Conservation (phyloP, 2,888 invertebrate species). For the Cylindroiulus punctatus region DNA sequence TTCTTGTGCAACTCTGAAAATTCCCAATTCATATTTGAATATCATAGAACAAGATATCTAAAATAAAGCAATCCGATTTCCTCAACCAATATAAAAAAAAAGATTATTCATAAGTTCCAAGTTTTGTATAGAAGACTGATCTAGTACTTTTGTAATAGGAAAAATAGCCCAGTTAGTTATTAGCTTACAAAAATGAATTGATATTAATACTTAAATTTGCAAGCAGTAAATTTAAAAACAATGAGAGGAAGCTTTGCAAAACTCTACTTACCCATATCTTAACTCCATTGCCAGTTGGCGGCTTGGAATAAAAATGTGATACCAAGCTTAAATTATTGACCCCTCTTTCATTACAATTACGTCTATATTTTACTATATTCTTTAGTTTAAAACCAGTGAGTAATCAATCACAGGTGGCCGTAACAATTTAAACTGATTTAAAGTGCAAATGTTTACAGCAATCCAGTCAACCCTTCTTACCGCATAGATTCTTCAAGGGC, state of each 20-base stretch:
- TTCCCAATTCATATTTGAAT: background rate
- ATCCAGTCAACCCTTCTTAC: slow-evolving; percentile 68
- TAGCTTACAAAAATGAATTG: background rate
- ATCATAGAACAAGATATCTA: background rate
- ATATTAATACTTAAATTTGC: background rate
- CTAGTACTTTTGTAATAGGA: background rate
- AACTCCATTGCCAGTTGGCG: slow-evolving; percentile 44
- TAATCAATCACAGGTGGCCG: background rate
- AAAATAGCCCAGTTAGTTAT: background rate
- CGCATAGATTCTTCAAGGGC: slow-evolving; percentile 75
- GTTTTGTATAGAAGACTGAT: background rate
- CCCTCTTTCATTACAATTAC: background rate
- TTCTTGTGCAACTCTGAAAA: slow-evolving; percentile 61
- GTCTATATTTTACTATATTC: background rate
- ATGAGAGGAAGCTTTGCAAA: background rate
- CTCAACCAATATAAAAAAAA: background rate
- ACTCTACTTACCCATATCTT: slow-evolving; percentile 53
- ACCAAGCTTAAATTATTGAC: slow-evolving; percentile 25
- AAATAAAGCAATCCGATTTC: background rate
- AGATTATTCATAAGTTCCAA: background rate
- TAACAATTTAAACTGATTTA: background rate
- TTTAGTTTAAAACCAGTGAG: no score
- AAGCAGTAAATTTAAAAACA: background rate
- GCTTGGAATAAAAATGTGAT: slow-evolving; percentile 53
- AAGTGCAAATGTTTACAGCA: background rate